A percentile compares a stretch with the other conserved stretches of the same genome.
These are phyloP conservation scores for Gastracanthus pulcherrimus DNA, from an alignment of 2,888 invertebrate species.

Conservation along the genomic window DNA sequence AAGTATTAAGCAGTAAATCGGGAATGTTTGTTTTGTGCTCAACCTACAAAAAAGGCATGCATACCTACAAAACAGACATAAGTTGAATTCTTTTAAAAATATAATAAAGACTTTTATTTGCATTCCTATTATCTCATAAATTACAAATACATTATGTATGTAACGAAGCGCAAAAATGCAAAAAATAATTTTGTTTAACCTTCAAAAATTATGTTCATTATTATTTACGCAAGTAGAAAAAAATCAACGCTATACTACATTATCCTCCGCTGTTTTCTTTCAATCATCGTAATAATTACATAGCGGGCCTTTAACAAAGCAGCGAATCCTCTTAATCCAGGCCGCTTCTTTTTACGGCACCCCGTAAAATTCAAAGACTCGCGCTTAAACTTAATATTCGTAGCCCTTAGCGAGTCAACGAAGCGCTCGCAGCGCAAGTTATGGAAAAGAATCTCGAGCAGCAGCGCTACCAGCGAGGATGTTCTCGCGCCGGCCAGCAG, in stretches of 20 bases:
- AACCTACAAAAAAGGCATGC: neutral
- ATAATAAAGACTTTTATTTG: no score
- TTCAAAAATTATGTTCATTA: no score
- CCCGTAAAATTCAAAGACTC: conserved; percentile 31
- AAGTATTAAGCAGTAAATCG: conserved; percentile 10
- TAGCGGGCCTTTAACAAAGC: neutral
- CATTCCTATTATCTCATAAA: no score
- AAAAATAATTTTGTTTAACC: no score
- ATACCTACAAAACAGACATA: no score
- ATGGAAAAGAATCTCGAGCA: conserved; percentile 15
- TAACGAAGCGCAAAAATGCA: no score
- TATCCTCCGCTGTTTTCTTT: neutral
- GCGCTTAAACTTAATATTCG: conserved; percentile 34
- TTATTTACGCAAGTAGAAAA: no score
- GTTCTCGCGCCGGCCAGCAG: no score
- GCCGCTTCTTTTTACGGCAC: neutral
- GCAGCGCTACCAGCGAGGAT: no score
- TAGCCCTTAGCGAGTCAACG: neutral
- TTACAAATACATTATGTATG: no score
- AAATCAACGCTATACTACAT: neutral
- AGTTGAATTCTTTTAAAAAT: no score
- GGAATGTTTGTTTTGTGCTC: neutral
- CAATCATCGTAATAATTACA: conserved; percentile 8
- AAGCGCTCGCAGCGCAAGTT: neutral
- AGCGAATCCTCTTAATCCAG: conserved; percentile 24